Conservation (phyloP, 2,888 invertebrate species). For the Oscheius myriophilus region DNA sequence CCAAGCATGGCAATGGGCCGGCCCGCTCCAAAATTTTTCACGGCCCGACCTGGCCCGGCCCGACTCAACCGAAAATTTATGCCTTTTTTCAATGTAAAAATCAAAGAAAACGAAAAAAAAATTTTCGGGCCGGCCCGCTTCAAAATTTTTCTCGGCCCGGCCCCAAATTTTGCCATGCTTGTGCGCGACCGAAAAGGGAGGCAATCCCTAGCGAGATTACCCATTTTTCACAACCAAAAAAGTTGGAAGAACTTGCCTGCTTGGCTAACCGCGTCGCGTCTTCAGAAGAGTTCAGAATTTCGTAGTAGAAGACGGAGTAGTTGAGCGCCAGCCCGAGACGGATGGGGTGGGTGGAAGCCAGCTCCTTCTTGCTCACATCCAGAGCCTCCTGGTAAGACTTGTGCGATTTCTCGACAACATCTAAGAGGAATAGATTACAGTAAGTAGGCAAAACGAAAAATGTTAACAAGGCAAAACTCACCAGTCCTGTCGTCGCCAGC, state of each 20-base stretch:
- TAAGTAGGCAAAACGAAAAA: background rate
- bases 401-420: slow-evolving; percentile 92
- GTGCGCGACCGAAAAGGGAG: too few species aligned
- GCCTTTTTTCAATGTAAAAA: too few species aligned
- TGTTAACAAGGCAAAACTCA: slow-evolving; percentile 76
- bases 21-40: too few species aligned
- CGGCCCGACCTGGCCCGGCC: too few species aligned
- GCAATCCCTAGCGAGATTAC: too few species aligned
- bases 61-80: too few species aligned
- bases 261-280: slow-evolving; percentile 98
- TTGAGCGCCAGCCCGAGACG: slow-evolving; percentile 97
- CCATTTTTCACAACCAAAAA: too few species aligned
- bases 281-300: slow-evolving; percentile 98
- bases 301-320: slow-evolving; percentile 99
- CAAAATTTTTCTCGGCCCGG: too few species aligned
- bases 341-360: slow-evolving; percentile 99
- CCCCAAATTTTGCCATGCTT: too few species aligned
- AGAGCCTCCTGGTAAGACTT: slow-evolving; percentile 97
- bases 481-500: slow-evolving; percentile 95
- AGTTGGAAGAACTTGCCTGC: slow-evolving; percentile 81
- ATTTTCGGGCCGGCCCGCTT: too few species aligned
- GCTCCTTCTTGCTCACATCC: slow-evolving; percentile 95
- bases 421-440: slow-evolving; percentile 73
- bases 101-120: too few species aligned
- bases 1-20: too few species aligned